These are phyloP conservation scores for Ceyx margarethae DNA, from an alignment of 2,113 vertebrate species.

Conservation along the genomic window DNA sequence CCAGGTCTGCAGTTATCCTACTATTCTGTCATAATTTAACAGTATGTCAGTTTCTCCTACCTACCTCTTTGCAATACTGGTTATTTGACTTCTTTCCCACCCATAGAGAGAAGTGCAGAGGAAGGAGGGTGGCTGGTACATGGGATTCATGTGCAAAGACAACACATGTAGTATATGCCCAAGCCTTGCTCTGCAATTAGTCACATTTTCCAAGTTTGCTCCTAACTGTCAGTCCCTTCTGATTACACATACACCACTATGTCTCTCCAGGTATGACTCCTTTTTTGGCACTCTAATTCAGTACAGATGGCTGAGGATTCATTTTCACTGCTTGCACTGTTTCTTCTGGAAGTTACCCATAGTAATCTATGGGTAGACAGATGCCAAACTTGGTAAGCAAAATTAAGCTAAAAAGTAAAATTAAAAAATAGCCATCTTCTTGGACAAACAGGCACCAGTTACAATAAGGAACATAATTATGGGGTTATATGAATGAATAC, in stretches of 20 bases:
- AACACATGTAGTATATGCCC: not conserved
- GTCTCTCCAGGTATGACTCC: not conserved
- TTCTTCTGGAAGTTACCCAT: not conserved
- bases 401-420: not conserved
- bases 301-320: not conserved
- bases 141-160: rapidly evolving
- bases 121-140: not conserved
- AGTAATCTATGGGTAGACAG: not conserved
- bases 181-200: not conserved
- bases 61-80: not conserved
- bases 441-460: not conserved
- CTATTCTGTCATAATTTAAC: not conserved
- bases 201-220: not conserved
- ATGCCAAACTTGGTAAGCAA: not conserved
- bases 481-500: not conserved
- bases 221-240: not conserved
- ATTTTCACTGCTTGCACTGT: not conserved
- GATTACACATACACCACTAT: too few relatives aligned
- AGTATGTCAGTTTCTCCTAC: not conserved
- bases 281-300: not conserved
- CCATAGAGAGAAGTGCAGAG: rapidly evolving
- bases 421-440: not conserved
- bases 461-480: not conserved
- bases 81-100: not conserved
- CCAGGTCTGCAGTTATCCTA: not conserved